phyloP scores from a whole-genome alignment of 1,140 invertebrate species.

The Hormaphis cornu region DNA sequence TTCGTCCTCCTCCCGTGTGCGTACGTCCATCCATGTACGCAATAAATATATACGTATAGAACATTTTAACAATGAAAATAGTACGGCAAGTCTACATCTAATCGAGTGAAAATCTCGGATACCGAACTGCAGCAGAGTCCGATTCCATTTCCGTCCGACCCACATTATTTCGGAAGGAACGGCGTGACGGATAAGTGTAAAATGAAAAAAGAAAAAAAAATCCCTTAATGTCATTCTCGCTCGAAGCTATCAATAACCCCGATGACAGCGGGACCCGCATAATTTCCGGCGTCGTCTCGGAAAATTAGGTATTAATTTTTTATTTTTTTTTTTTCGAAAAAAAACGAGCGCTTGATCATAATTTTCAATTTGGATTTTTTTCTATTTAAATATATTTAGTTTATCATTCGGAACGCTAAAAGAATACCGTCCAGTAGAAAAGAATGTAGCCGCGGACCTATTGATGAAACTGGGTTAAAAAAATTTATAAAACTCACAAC shows the following conservation, averaged over 20 bases:
- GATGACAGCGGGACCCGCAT: not conserved
- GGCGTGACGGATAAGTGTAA: slow-evolving; percentile 3
- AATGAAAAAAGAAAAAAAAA: not conserved
- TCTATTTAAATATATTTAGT: not conserved
- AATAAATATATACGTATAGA: too few species aligned
- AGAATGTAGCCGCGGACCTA: too few species aligned
- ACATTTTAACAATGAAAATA: not conserved
- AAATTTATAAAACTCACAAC: too few species aligned
- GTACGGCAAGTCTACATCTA: slow-evolving; percentile 2
- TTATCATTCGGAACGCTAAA: too few species aligned
- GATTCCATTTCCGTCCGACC: not conserved
- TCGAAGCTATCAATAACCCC: not conserved
- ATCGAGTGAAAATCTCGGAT: slow-evolving; percentile 7
- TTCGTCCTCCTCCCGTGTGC: too few species aligned
- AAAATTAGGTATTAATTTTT: not conserved
- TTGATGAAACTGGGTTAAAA: too few species aligned
- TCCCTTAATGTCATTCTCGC: not conserved
- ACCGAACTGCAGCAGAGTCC: slow-evolving; percentile 1
- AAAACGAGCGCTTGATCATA: not conserved
- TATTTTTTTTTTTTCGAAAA: too few species aligned
- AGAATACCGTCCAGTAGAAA: too few species aligned
- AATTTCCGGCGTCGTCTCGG: not conserved
- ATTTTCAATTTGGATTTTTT: not conserved
- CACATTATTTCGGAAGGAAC: not conserved
- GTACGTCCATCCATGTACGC: too few species aligned